Conservation (phyloP, 2,888 invertebrate genomes). For the Pterobdella sp. region DNA sequence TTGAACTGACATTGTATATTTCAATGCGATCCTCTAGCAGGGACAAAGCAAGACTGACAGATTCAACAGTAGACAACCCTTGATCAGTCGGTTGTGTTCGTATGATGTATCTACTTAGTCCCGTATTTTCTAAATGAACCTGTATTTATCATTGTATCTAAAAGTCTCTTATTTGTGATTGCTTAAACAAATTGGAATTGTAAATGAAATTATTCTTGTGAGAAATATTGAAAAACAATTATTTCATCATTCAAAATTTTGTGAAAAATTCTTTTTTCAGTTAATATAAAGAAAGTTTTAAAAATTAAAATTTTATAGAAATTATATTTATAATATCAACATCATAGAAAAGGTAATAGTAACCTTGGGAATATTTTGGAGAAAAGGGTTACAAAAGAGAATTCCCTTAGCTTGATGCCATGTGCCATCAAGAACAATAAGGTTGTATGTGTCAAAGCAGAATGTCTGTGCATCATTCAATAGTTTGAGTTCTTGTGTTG, state of each 20-base stretch:
- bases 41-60: constrained; percentile 70
- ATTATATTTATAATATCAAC: background rate
- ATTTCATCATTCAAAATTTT: too few species aligned
- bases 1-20: constrained; percentile 55
- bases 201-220: too few species aligned
- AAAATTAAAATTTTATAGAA: too few species aligned
- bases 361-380: constrained; percentile 67
- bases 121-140: constrained; percentile 68
- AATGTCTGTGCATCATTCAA: background rate
- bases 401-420: constrained; percentile 92
- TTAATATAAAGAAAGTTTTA: too few species aligned
- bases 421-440: constrained; percentile 82
- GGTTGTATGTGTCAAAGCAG: constrained; percentile 54
- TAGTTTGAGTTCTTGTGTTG: background rate
- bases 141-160: too few species aligned
- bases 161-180: too few species aligned
- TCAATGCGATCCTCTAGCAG: constrained; percentile 65
- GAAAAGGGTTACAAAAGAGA: constrained; percentile 69
- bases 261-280: too few species aligned
- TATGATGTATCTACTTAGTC: constrained; percentile 77
- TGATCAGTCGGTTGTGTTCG: constrained; percentile 86
- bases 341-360: background rate
- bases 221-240: too few species aligned
- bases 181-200: too few species aligned
- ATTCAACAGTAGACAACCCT: constrained; percentile 80